A percentile compares a stretch with the other conserved stretches of the same genome.
Evolutionary conservation across 2,113 vertebrate genomes (phyloP).

Genomic region (Anarhynchus alexandrinus): DNA sequence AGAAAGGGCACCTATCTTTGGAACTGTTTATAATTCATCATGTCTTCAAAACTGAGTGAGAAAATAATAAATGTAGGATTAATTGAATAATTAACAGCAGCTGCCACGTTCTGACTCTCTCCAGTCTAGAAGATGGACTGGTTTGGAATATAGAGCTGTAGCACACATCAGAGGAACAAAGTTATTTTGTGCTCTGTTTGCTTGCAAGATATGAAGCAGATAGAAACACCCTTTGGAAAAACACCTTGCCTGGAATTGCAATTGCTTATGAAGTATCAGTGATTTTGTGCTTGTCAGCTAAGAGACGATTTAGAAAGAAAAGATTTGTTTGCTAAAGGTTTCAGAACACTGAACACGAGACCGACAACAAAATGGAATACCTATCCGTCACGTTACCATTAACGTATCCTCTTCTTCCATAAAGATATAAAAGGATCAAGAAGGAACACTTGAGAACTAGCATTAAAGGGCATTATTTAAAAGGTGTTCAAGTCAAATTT

Average conservation of each 20-base stretch:
- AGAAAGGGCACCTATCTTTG: slow-evolving; percentile 31
- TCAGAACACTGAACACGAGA: not conserved
- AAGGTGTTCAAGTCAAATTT: not conserved
- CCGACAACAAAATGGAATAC: not conserved
- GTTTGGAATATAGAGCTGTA: not conserved
- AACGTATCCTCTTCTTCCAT: not conserved
- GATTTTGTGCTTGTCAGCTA: not conserved
- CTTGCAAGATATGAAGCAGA: not conserved
- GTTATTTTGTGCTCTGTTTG: not conserved
- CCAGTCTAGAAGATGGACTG: not conserved
- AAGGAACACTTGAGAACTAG: not conserved
- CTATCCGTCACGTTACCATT: not conserved
- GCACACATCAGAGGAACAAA: not conserved
- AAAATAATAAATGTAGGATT: slow-evolving; percentile 16
- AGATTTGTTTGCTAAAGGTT: not conserved
- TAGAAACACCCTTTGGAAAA: not conserved
- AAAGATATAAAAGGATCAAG: not conserved
- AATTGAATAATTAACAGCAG: slow-evolving; percentile 19
- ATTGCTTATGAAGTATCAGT: not conserved
- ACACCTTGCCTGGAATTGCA: not conserved
- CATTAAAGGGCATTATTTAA: not conserved
- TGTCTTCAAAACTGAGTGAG: not conserved
- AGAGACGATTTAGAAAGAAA: not conserved
- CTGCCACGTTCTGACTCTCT: not conserved
- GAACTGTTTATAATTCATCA: slow-evolving; percentile 11